Base-by-base conservation (phyloP, 2,888 invertebrate genomes). In the Diadegma fenestrale region DNA sequence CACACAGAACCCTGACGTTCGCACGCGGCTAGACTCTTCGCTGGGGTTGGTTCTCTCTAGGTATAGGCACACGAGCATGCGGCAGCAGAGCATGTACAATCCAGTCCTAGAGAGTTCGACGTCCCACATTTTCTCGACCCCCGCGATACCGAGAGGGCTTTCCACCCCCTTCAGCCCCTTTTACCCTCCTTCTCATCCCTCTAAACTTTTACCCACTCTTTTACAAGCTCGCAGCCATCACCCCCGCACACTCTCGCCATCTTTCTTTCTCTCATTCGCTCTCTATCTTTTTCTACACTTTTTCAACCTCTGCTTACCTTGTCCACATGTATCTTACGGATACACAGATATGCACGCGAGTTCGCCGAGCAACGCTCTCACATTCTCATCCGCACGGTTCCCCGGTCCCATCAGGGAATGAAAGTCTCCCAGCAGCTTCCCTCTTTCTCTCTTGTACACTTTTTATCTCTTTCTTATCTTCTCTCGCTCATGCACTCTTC, bases 121-220 rank as follows among this genome's bases (percentile, higher is more conserved):
- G 92, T 92, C 89, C 91, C 90, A 92, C 90, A 91, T 92, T 92
- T 88, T 88, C 87, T 87, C 88, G 88, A 87, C 88, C 87, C 88
- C 83, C 87, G 43, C 69, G 19, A 54, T 66, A 64, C 76, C 64
- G 51, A 19, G 58, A 69, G 69, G 71, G 80, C 76, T 76, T 63
- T 79, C 73, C 79, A 72, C 77, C 72, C 75, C 43, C 64, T 7
- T 48, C 41, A 7, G 33, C 41, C 30, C 51, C 69, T 66, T 41
- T 73, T 69, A 77, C 69, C 75, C 80, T 63, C 71, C n/a, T 33
- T 68, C 69, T 58, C 61, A 30, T 48, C 75, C 71, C 51, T 33
- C 71, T 33, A 64, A 19, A 30, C 22, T 45, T 66, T 64, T 72
- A 63, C 43, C 75, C 80, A 64, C 76, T 45, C 54, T 14, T 48